A percentile compares a stretch with the other conserved stretches of the same genome.
These are phyloP conservation scores for Idaea straminata DNA, from an alignment of 2,888 invertebrate species.

Conservation along the genomic window DNA sequence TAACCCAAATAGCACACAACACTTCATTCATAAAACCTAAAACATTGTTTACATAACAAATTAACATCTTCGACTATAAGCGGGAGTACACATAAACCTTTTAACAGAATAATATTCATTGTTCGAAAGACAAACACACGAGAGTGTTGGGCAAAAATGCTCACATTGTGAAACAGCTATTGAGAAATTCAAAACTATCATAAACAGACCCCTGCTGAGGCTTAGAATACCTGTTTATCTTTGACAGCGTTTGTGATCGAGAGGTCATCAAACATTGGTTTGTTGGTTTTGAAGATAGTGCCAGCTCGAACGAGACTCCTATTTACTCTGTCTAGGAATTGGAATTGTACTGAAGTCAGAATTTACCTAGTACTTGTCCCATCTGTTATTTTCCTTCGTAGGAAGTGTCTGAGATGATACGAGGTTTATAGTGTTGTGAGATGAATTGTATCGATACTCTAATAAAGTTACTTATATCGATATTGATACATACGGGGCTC, in stretches of 20 bases:
- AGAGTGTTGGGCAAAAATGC: constrained; percentile 61
- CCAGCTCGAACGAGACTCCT: constrained; percentile 14
- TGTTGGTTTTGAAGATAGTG: constrained; percentile 16
- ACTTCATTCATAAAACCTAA: constrained; percentile 26
- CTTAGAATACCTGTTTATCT: constrained; percentile 33
- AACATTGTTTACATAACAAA: constrained; percentile 36
- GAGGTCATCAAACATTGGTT: constrained; percentile 36
- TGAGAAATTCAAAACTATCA: constrained; percentile 48
- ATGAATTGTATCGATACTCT: neutral
- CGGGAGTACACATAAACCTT: constrained; percentile 52
- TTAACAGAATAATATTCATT: constrained; percentile 30
- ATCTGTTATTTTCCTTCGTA: neutral
- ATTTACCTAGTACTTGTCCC: neutral
- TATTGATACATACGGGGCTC: neutral
- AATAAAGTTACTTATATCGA: neutral
- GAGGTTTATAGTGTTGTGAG: neutral
- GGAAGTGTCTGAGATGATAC: constrained; percentile 20
- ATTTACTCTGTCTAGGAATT: constrained; percentile 9
- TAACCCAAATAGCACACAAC: constrained; percentile 24
- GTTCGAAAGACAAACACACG: constrained; percentile 42
- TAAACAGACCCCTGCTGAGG: constrained; percentile 5
- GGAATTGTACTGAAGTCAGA: constrained; percentile 3
- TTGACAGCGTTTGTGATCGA: constrained; percentile 16
- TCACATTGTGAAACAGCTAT: constrained; percentile 56
- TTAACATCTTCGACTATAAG: constrained; percentile 56